A percentile compares a stretch with the other conserved stretches of the same genome.
Conservation (phyloP, 2,888 invertebrate species). For the Pseudococcus viburni region DNA sequence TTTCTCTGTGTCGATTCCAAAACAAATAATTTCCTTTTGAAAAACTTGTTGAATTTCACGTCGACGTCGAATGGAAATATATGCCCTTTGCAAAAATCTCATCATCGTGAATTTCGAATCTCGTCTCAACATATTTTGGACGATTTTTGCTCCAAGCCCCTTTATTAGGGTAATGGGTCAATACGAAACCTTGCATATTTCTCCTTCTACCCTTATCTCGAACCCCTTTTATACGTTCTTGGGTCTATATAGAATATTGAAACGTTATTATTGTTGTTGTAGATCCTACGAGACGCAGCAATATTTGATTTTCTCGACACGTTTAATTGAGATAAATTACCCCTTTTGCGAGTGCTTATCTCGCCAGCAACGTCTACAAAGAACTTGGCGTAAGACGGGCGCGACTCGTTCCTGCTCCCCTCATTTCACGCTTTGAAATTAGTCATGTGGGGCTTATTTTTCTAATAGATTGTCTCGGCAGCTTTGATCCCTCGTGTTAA, state of each 20-base stretch:
- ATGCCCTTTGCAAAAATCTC: no score
- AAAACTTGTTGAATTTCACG: no score
- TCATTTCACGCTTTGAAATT: not conserved
- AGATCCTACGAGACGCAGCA: not conserved
- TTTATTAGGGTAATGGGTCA: not conserved
- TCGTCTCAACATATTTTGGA: no score
- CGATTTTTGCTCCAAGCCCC: not conserved
- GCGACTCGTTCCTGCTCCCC: not conserved
- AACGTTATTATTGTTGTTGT: not conserved
- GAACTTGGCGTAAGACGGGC: not conserved
- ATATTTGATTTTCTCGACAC: conserved; percentile 11
- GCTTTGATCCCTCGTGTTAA: conserved; percentile 16
- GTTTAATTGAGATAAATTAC: conserved; percentile 13
- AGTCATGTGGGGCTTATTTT: conserved; percentile 25
- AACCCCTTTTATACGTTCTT: not conserved
- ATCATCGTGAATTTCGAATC: no score
- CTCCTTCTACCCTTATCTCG: not conserved
- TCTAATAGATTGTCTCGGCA: conserved; percentile 19
- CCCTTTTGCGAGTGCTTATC: conserved; percentile 4
- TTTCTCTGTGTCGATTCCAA: no score
- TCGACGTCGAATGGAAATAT: no score
- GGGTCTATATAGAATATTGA: not conserved
- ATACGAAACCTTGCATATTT: not conserved
- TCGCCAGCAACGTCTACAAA: not conserved
- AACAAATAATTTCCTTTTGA: no score